These are phyloP conservation scores for Penaeus japonicus DNA, from an alignment of 1,140 invertebrate species.

Conservation along the genomic window DNA sequence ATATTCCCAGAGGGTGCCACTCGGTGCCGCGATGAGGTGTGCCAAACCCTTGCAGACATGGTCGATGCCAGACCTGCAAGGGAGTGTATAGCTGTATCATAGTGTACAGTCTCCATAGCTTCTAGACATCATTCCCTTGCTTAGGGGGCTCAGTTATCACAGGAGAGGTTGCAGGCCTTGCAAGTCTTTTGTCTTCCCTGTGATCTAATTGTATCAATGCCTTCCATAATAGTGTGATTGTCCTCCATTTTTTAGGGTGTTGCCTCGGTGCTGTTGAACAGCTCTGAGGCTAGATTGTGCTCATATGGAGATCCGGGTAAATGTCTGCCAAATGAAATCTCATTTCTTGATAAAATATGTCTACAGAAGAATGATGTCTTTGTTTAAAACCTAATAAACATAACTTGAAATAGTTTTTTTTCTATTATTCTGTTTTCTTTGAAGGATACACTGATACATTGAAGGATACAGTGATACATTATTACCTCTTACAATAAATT, in stretches of 20 bases:
- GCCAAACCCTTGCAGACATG: conserved; percentile 33
- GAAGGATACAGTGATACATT: no score
- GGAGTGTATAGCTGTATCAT: conserved; percentile 54
- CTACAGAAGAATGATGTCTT: conserved; percentile 20
- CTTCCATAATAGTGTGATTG: conserved; percentile 39
- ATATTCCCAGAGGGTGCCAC: conserved; percentile 30
- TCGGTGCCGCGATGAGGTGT: conserved; percentile 49
- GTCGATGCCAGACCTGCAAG: conserved; percentile 16
- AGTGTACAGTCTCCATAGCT: conserved; percentile 42
- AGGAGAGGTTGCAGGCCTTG: neutral
- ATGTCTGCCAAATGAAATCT: conserved; percentile 52
- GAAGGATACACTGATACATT: no score
- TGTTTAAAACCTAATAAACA: conserved; percentile 50
- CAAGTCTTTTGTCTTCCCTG: conserved; percentile 18
- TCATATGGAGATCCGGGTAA: conserved; percentile 44
- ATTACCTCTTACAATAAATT: conserved; percentile 22
- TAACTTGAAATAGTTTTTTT: neutral
- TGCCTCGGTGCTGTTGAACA: conserved; percentile 15
- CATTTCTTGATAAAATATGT: conserved; percentile 39
- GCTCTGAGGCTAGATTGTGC: neutral
- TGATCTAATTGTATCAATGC: conserved; percentile 21
- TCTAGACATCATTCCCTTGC: conserved; percentile 38
- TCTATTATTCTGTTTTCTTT: neutral
- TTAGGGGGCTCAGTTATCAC: conserved; percentile 2
- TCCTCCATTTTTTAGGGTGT: conserved; percentile 41